Conservation (phyloP, 2,888 invertebrate species). For the Seira ritae region DNA sequence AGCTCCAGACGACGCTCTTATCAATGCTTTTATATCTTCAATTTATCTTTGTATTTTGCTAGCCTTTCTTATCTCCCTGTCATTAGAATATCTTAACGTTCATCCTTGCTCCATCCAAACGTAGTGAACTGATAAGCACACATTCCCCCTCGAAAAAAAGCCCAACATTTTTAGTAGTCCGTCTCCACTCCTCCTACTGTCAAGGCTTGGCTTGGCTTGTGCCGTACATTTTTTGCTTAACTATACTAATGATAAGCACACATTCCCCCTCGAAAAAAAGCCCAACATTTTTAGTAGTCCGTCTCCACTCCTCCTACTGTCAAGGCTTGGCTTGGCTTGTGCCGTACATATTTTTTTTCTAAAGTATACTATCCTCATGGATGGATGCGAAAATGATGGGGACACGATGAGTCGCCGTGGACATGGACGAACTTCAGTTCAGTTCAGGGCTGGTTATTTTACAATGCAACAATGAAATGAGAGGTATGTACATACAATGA, state of each 20-base stretch:
- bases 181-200: slow-evolving; percentile 55
- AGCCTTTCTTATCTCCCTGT: slow-evolving; percentile 74
- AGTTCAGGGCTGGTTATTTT: too few species aligned
- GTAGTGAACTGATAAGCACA: slow-evolving; percentile 72
- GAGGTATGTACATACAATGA: too few species aligned
- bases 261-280: slow-evolving; percentile 51
- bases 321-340: slow-evolving; percentile 18
- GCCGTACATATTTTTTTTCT: too few species aligned
- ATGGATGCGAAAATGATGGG: too few species aligned
- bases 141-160: slow-evolving; percentile 51
- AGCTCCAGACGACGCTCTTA: slow-evolving; percentile 60
- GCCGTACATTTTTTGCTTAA: too few species aligned
- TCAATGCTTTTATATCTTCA: slow-evolving; percentile 73
- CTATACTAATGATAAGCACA: slow-evolving; percentile 72
- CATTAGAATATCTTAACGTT: slow-evolving; percentile 75
- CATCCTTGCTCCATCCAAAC: slow-evolving; percentile 74
- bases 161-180: slow-evolving; percentile 22
- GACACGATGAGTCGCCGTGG: too few species aligned
- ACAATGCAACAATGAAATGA: too few species aligned
- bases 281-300: slow-evolving; percentile 22
- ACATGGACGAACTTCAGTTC: too few species aligned
- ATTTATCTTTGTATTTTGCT: slow-evolving; percentile 74
- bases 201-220: slow-evolving; percentile 18
- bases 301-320: slow-evolving; percentile 55
- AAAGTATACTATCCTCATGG: too few species aligned